These are phyloP conservation scores for Meloidogyne floridensis DNA, from an alignment of 1,140 invertebrate genomes.

Conservation along the genomic window DNA sequence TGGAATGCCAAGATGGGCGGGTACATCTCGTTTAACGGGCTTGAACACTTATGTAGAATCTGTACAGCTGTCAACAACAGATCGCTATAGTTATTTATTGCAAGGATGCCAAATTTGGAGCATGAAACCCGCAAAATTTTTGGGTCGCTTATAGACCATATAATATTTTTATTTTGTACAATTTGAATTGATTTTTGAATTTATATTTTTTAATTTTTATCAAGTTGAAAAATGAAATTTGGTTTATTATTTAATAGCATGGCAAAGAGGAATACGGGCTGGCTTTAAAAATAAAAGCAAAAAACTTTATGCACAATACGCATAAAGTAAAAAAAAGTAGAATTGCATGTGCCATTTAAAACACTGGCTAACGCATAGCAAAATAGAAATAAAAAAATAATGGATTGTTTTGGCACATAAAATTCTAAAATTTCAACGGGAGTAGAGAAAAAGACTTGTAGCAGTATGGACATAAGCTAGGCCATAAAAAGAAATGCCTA, in stretches of 20 bases:
- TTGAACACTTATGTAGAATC: not conserved
- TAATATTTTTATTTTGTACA: no score
- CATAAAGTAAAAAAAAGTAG: not conserved
- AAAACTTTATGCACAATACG: not conserved
- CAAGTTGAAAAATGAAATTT: no score
- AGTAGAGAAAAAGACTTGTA: not conserved
- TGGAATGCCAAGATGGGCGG: not conserved
- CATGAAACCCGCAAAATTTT: not conserved
- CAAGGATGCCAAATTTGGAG: not conserved
- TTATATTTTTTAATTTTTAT: no score
- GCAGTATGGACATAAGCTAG: not conserved
- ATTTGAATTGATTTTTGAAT: no score
- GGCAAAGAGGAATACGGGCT: no score
- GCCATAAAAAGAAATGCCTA: not conserved
- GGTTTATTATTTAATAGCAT: no score
- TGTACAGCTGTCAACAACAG: not conserved
- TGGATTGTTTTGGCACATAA: constrained; percentile 3
- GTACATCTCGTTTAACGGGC: not conserved
- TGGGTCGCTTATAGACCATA: not conserved
- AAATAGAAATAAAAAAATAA: not conserved
- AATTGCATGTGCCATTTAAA: not conserved
- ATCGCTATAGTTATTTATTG: not conserved
- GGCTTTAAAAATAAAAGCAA: no score
- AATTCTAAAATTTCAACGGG: not conserved
- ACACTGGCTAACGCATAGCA: not conserved